A percentile compares a stretch with the other conserved stretches of the same genome.
Conservation (phyloP, 2,113 vertebrate species). For the Ancistrus triradiatus region DNA sequence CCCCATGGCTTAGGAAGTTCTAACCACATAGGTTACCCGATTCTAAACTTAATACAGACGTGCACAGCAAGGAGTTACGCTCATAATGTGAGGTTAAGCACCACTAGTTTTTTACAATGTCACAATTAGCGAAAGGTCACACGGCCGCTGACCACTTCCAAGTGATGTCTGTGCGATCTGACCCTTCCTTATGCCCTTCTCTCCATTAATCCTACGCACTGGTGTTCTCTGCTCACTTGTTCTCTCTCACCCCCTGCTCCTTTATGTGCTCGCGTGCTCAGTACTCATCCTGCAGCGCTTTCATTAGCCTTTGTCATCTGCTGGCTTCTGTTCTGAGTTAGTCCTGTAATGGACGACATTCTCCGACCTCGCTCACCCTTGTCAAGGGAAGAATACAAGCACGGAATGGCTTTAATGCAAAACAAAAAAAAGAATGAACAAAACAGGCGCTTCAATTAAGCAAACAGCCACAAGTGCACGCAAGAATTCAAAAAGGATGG, state of each 20-base stretch:
- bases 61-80: constrained; percentile 10
- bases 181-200: constrained; percentile 5
- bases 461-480: constrained; percentile 16
- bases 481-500: constrained; percentile 24
- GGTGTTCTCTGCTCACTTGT: constrained; percentile 10
- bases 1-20: too few species aligned
- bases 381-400: background rate
- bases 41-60: too few species aligned
- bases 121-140: constrained; percentile 44
- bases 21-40: too few species aligned
- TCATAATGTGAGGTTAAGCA: constrained; percentile 45
- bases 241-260: background rate
- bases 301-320: constrained; percentile 3
- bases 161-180: constrained; percentile 14
- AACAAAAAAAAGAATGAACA: background rate
- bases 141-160: constrained; percentile 15
- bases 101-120: constrained; percentile 30
- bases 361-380: background rate
- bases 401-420: background rate
- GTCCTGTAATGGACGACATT: constrained; percentile 5
- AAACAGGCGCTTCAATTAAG: background rate
- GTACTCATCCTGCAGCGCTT: background rate
- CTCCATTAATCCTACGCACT: constrained; percentile 7
- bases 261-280: background rate
- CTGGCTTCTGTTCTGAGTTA: constrained; percentile 3